Evolutionary conservation across 2,797 vertebrate species (phyloP), one percentile per base, ranked within the genome.

Genomic region (Labeo calbasu): DNA sequence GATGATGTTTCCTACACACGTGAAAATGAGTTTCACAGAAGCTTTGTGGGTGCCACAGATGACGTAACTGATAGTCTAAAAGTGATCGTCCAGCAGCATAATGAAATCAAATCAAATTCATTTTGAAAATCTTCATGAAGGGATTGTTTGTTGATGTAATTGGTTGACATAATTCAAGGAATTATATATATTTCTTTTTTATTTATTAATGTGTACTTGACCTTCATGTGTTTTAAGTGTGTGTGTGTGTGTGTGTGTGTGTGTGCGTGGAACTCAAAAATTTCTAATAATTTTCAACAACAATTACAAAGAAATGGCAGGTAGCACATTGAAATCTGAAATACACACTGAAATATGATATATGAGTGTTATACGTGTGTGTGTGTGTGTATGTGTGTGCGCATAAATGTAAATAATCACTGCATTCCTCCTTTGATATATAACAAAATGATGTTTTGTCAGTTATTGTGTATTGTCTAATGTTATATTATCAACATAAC

Each of bases 1-100:
- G 46, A 72, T 61, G 28, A 68, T 57, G 46, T 75, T 53, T 75
- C 53, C 59, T 65, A 66, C 59, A 82, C 32, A 21, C 5, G 25
- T 51, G 63, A 40, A 63, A 75, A 53, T 36, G 9, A 50, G 48
- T 73, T 82, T 63, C 43, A 51, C 55, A 73, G 80, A 72, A 82
- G 55, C 69, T 21, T 25, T 32, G 53, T 14, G 17, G 53, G 68
- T 61, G 53, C 53, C 17, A n/a, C 51, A 50, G n/a, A 73, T 82
- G 70, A 82, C 61, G 21, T 82, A 46, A 82, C 28, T 23, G 51
- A 51, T 55, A 43, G 46, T 81, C 19, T 75, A 9, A 55, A 4
- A 57, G 65, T 25, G n/a, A 43, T 46, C 36, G 68, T 80, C 32
- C 32, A 59, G 40, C 17, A 21, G 36, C 65, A 40, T 21, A 68